phyloP scores from a whole-genome alignment of 2,888 invertebrate species.

The Amiota minor region DNA sequence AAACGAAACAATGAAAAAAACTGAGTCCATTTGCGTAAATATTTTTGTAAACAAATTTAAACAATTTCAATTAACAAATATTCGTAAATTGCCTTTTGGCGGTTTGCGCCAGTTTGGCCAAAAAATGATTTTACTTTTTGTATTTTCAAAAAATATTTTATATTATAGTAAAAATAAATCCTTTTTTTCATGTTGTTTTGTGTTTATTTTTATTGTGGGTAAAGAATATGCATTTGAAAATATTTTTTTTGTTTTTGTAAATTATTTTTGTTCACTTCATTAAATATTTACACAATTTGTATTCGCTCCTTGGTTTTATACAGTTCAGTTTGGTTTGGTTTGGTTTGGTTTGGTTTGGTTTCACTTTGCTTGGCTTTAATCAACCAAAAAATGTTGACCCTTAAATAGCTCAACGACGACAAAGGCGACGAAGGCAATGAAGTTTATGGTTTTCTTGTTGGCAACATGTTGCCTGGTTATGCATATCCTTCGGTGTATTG shows the following conservation, averaged over 20 bases:
- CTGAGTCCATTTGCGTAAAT: conserved; percentile 58
- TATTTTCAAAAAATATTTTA: too few species aligned
- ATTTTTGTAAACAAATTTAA: conserved; percentile 62
- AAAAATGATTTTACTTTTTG: too few species aligned
- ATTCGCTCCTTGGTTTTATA: background rate
- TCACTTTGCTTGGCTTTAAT: conserved; percentile 56
- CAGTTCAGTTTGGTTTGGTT: too few species aligned
- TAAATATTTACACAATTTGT: conserved; percentile 64
- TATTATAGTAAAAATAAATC: too few species aligned
- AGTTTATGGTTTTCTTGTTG: conserved; percentile 40
- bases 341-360: too few species aligned
- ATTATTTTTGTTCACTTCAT: conserved; percentile 63
- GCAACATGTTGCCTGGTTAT: conserved; percentile 60
- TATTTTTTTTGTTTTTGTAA: conserved; percentile 53
- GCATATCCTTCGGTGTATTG: background rate
- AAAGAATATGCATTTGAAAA: conserved; percentile 40
- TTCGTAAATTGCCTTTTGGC: conserved; percentile 66
- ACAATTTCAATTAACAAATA: conserved; percentile 71
- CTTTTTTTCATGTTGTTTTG: background rate
- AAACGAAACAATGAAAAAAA: background rate
- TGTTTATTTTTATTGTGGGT: conserved; percentile 2
- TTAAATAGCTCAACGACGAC: conserved; percentile 33
- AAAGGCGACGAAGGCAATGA: background rate
- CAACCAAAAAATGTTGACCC: conserved; percentile 67
- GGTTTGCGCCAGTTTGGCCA: conserved; percentile 46